A percentile compares a stretch with the other conserved stretches of the same genome.
Conservation (phyloP, 2,797 vertebrate genomes). For the Sphenopsis melanotis region DNA sequence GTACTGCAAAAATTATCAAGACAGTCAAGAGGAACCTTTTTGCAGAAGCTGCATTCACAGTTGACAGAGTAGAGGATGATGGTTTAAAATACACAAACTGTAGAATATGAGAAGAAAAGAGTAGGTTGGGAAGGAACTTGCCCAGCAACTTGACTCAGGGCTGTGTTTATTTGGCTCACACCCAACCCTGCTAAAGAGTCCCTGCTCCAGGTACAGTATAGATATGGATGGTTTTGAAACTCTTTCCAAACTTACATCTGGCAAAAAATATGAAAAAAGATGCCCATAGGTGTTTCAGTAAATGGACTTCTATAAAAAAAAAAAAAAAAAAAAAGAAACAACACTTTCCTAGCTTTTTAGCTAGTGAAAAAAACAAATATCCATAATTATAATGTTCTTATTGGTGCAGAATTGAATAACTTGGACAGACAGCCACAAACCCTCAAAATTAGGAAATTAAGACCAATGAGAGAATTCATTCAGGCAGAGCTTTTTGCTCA, state of each 20-base stretch:
- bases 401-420: neutral
- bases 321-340: neutral
- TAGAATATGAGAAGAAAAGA: neutral
- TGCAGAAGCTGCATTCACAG: neutral
- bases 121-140: neutral
- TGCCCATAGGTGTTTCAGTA: neutral
- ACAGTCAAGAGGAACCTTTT: neutral
- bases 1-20: neutral
- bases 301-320: neutral
- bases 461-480: neutral
- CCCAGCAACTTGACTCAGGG: fast-evolving
- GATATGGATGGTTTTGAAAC: neutral
- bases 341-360: neutral
- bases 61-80: neutral
- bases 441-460: slow-evolving; percentile 26
- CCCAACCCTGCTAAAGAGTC: neutral
- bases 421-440: neutral
- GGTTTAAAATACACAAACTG: neutral
- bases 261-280: neutral
- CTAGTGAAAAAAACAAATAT: neutral
- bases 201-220: neutral
- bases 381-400: neutral
- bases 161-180: neutral
- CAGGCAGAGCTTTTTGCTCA: neutral
- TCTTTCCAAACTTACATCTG: neutral